Evolutionary conservation across 2,113 vertebrate species (phyloP).

Genomic region (Alethe diademata): DNA sequence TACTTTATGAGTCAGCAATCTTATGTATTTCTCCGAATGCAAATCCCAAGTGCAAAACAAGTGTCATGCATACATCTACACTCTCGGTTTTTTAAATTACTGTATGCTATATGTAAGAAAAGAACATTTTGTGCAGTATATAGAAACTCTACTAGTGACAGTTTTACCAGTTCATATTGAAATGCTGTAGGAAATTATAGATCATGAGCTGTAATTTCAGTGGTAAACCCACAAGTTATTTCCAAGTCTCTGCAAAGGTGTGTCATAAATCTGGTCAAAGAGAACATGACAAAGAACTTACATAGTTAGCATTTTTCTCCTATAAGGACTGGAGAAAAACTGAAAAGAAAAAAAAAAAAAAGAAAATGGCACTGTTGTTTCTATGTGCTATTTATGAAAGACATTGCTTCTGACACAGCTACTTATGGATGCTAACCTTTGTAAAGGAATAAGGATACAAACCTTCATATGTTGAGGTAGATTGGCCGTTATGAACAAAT

Average conservation of each 20-base stretch:
- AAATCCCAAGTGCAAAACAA: neutral
- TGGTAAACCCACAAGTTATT: conserved; percentile 39
- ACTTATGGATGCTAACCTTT: neutral
- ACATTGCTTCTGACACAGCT: neutral
- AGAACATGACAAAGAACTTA: neutral
- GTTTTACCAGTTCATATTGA: conserved; percentile 12
- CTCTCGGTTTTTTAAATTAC: neutral
- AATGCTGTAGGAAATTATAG: conserved; percentile 32
- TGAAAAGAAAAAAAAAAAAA: neutral
- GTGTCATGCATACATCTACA: neutral
- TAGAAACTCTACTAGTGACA: neutral
- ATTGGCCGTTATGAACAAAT: neutral
- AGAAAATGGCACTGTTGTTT: neutral
- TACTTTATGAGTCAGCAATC: neutral
- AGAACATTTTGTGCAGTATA: neutral
- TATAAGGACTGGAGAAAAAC: neutral
- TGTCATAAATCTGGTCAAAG: conserved; percentile 43
- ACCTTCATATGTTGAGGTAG: neutral
- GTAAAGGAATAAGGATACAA: neutral
- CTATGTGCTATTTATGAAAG: neutral
- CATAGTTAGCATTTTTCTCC: conserved; percentile 2
- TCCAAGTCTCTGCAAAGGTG: conserved; percentile 11
- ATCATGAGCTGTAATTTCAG: conserved; percentile 18
- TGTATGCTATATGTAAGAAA: neutral
- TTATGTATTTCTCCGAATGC: neutral